Evolutionary conservation across 2,888 invertebrate species (phyloP), one percentile per base, ranked within the genome.

Genomic region (Uloborus plumipes): DNA sequence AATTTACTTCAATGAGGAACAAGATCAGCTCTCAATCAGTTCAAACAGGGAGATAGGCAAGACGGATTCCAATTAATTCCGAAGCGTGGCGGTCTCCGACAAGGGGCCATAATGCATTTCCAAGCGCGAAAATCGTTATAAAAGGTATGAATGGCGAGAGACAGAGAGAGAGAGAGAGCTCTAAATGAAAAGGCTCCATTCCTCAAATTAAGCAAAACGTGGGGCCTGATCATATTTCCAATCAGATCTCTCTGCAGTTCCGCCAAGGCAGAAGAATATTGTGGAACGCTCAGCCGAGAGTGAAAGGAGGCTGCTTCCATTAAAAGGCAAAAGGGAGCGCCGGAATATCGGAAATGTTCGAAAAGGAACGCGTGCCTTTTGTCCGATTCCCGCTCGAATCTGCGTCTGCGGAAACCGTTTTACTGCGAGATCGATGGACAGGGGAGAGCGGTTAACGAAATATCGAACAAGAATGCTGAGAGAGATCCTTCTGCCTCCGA

Each of bases 401-500:
- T 80, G 79, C 79, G 72, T 73, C 67, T 73, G 73, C 79, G 79
- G 79, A 80, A 80, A 72, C 79, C 79, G 77, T 77, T 77, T 59
- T 64, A 67, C 80, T 61, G 62, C 26, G 73, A 70, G 70, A 81
- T 81, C 80, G 80, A 81, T 81, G 69, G 80, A 49, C 64, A 70
- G 80, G 39, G 67, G 69, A 80, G 80, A 81, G 80, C 73, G 80
- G 80, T 81, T 81, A 81, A 74, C 74, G 80, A 74, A 81, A 81
- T 81, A 81, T 81, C 80, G 80, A 81, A 81, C 80, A 81, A 75
- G 80, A 70, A 77, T 26, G 61, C 59, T 31, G 71, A 71, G 71
- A 71, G 51, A 66, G 66, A 71, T 53, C 72, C 70, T 79, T 55
- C 74, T 69, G 80, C 74, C 73, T 62, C 67, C 53, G 55, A 65